Evolutionary conservation across 2,113 vertebrate species (phyloP).

Genomic region (Irena cyanogastra): DNA sequence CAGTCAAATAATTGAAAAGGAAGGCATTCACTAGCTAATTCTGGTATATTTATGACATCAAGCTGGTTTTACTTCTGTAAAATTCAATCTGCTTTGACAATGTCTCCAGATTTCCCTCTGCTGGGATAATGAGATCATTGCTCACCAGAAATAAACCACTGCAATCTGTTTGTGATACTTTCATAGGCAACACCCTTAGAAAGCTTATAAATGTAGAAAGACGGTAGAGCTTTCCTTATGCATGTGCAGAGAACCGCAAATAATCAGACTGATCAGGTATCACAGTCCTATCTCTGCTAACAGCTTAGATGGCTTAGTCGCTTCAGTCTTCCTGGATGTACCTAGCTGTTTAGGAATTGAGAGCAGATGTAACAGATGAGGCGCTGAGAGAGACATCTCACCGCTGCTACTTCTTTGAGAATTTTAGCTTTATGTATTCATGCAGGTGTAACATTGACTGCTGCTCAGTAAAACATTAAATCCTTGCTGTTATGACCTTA

Average conservation of each 20-base stretch:
- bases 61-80: not conserved
- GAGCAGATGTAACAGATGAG: not conserved
- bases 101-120: constrained; percentile 43
- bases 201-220: not conserved
- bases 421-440: not conserved
- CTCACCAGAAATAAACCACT: not conserved
- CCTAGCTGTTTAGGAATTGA: not conserved
- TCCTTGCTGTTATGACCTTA: not conserved
- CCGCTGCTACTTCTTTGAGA: not conserved
- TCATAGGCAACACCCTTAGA: not conserved
- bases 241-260: not conserved
- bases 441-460: not conserved
- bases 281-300: not conserved
- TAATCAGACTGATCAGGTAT: not conserved
- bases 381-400: not conserved
- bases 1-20: not conserved
- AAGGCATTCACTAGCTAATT: not conserved
- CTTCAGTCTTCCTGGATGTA: not conserved
- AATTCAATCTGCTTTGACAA: not conserved
- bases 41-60: not conserved
- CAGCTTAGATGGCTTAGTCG: not conserved
- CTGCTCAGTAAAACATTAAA: not conserved
- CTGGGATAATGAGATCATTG: not conserved
- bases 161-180: not conserved
- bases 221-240: not conserved